Percentiles rank a stretch among this genome's conserved stretches.
Evolutionary conservation across 2,113 vertebrate genomes (phyloP).

Genomic region (Tursiops truncatus): DNA sequence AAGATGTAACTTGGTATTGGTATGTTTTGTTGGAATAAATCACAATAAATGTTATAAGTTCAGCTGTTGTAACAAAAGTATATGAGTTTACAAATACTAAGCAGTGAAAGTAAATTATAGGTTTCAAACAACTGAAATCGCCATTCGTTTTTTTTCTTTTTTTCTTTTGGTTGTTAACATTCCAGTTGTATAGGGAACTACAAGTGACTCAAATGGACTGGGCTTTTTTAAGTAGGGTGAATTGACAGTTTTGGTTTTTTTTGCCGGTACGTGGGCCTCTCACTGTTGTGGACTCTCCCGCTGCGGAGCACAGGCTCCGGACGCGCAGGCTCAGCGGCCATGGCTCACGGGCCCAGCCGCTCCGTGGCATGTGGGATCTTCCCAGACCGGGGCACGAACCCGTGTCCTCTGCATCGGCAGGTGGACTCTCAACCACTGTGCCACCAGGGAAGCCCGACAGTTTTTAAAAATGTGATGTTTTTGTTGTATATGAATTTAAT

Average conservation of each 20-base stretch:
- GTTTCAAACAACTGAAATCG: background rate
- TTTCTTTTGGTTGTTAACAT: background rate
- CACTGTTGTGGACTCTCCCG: too few species aligned
- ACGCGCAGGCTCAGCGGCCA: too few species aligned
- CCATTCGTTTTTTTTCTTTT: background rate
- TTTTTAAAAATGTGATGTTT: slow-evolving; percentile 62
- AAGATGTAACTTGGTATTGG: background rate
- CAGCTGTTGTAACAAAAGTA: background rate
- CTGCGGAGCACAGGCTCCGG: too few species aligned
- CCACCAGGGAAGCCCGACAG: background rate
- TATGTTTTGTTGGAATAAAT: background rate
- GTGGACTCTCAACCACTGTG: too few species aligned
- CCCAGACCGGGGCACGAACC: too few species aligned
- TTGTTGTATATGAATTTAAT: slow-evolving; percentile 52
- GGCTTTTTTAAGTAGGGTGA: slow-evolving; percentile 29
- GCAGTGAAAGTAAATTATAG: background rate
- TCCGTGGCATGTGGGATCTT: too few species aligned
- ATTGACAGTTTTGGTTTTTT: slow-evolving; percentile 44
- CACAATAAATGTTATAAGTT: background rate
- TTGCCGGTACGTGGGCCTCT: too few species aligned
- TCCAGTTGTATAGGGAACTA: background rate
- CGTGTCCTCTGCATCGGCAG: too few species aligned
- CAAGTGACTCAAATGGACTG: background rate
- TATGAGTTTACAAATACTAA: slow-evolving; percentile 43
- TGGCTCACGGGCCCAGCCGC: too few species aligned